Evolutionary conservation across 2,888 invertebrate species (phyloP), one percentile per base, ranked within the genome.

Genomic region (Empis livida): DNA sequence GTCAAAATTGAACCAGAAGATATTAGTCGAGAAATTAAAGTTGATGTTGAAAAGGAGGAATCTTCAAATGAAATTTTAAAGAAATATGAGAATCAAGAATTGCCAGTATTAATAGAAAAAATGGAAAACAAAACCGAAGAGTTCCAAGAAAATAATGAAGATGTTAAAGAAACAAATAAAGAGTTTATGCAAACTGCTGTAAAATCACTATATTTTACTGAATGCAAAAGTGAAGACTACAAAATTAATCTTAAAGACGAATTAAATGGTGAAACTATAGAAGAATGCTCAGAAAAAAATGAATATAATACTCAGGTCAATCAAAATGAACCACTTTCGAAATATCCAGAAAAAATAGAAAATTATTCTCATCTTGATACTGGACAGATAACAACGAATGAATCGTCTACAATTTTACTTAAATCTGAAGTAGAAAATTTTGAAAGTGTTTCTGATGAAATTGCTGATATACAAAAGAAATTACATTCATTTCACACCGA

Each of bases 401-500:
- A 27, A 27, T 27, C 23, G 9, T 27, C 23, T 27, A 8, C 23
- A 9, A 17, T 44, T n/a, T 38, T 10, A 38, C 32, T 16, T n/a
- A 43, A 45, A 43, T 13, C 23, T 11, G 43, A 43, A 46, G 10
- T 30, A 9, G 49, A 49, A 17, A 42, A 43, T 42, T 44, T 23
- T 14, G 44, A 45, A 35, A 27, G 23, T 27, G 23, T 27, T 8
- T 27, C 23, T n/a, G 66, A 78, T 56, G 76, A 77, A 56, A 74
- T 76, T 69, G 75, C 75, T 53, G 78, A 78, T 55, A 77, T 78
- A 46, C 77, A 78, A 57, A 76, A 78, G 56, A 76, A 76, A 53
- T 71, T 78, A 51, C 74, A 77, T 55, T 77, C 76, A 32, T 79
- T 79, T 60, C 78, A 79, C 59, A 77, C 77, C 2, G 77, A 76